A percentile compares a stretch with the other conserved stretches of the same genome.
phyloP scores from a whole-genome alignment of 1,140 invertebrate species.

The Lycorma delicatula region DNA sequence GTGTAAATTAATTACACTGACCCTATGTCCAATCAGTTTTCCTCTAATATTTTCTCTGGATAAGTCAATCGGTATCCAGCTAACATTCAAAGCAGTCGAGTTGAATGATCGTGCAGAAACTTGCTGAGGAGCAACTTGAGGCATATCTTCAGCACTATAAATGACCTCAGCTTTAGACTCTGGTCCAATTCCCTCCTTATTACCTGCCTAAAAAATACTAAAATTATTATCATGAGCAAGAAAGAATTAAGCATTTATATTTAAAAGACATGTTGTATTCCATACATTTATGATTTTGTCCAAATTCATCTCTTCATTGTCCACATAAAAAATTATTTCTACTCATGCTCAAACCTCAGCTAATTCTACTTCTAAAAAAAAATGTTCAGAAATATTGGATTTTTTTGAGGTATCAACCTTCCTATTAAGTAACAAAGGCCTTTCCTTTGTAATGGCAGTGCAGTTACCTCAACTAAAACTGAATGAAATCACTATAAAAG shows the following conservation, averaged over 20 bases:
- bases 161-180: constrained; percentile 66
- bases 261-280: constrained; percentile 3
- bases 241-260: constrained; percentile 4
- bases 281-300: no score
- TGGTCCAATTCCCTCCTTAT: constrained; percentile 73
- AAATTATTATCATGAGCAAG: constrained; percentile 16
- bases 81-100: constrained; percentile 84
- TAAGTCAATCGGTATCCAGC: constrained; percentile 81
- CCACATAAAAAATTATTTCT: not conserved
- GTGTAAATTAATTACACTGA: no score
- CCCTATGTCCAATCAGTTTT: constrained; percentile 83
- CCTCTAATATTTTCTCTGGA: constrained; percentile 77
- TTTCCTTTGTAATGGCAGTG: no score
- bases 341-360: not conserved
- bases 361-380: no score
- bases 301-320: not conserved
- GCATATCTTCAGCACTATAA: constrained; percentile 93
- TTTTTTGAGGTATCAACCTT: no score
- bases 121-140: constrained; percentile 76
- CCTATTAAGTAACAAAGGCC: no score
- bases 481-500: no score
- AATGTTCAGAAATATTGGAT: no score
- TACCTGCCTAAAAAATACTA: constrained; percentile 53
- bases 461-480: no score
- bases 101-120: constrained; percentile 72